A percentile compares a stretch with the other conserved stretches of the same genome.
These are phyloP conservation scores for Saccostrea echinata DNA, from an alignment of 1,140 invertebrate genomes.

Conservation along the genomic window DNA sequence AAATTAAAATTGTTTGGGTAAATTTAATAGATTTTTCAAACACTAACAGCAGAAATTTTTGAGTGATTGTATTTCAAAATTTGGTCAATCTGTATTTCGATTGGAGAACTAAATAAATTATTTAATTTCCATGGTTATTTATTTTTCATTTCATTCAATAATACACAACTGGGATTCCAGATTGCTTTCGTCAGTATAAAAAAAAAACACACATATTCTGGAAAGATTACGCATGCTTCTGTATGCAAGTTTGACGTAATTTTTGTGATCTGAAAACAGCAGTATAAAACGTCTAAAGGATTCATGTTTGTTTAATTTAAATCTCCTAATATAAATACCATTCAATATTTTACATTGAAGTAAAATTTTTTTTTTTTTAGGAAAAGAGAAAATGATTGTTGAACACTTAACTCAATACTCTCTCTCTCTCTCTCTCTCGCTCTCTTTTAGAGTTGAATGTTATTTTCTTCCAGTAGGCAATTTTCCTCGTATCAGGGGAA, in stretches of 20 bases:
- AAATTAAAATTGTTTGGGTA: no score
- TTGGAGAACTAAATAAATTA: not conserved
- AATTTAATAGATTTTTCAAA: no score
- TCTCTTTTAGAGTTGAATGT: not conserved
- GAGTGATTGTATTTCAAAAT: not conserved
- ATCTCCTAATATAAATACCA: no score
- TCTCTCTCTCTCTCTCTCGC: constrained; percentile 33
- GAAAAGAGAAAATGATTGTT: no score
- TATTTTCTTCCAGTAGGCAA: not conserved
- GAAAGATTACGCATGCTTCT: not conserved
- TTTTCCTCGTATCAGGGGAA: not conserved
- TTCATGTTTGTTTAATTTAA: no score
- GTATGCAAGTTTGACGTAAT: not conserved
- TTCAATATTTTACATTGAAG: no score
- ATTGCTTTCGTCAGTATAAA: not conserved
- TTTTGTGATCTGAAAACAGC: not conserved
- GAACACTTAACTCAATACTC: no score
- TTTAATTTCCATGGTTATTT: not conserved
- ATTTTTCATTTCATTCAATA: not conserved
- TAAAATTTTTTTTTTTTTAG: no score
- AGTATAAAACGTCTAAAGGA: not conserved
- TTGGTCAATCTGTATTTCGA: no score
- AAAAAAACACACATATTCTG: not conserved
- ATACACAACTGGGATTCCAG: not conserved
- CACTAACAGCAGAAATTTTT: no score